These are phyloP conservation scores for Microctonus hyperodae DNA, from an alignment of 2,888 invertebrate genomes.

Conservation along the genomic window DNA sequence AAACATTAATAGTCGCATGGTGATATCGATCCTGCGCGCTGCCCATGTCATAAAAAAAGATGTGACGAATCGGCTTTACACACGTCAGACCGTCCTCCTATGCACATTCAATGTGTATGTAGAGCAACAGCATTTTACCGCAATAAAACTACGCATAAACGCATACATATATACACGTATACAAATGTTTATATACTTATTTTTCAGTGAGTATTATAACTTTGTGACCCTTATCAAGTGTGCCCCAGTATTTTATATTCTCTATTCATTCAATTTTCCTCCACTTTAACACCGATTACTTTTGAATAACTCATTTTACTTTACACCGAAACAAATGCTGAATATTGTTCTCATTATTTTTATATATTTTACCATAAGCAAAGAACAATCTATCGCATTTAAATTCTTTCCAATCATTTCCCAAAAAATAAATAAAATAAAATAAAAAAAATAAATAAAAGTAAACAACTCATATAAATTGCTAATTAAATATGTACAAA, in stretches of 20 bases:
- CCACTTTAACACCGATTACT: neutral
- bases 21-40: conserved; percentile 47
- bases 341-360: too few relatives aligned
- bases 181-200: neutral
- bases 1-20: conserved; percentile 29
- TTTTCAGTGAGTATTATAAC: neutral
- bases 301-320: neutral
- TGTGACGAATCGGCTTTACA: conserved; percentile 45
- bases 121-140: conserved; percentile 19
- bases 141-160: neutral
- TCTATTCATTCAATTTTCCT: neutral
- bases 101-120: conserved; percentile 15
- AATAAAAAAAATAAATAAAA: neutral
- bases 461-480: neutral
- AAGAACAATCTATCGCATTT: too few relatives aligned
- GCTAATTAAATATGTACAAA: neutral
- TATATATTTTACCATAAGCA: too few relatives aligned
- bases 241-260: neutral
- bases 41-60: conserved; percentile 37
- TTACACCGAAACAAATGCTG: too few relatives aligned
- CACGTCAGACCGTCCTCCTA: conserved; percentile 41
- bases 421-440: too few relatives aligned
- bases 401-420: too few relatives aligned
- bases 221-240: neutral
- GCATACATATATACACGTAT: too few relatives aligned